Percentiles rank a stretch among this genome's conserved stretches.
Conservation (phyloP, 1,140 invertebrate genomes). For the Episyrphus balteatus region DNA sequence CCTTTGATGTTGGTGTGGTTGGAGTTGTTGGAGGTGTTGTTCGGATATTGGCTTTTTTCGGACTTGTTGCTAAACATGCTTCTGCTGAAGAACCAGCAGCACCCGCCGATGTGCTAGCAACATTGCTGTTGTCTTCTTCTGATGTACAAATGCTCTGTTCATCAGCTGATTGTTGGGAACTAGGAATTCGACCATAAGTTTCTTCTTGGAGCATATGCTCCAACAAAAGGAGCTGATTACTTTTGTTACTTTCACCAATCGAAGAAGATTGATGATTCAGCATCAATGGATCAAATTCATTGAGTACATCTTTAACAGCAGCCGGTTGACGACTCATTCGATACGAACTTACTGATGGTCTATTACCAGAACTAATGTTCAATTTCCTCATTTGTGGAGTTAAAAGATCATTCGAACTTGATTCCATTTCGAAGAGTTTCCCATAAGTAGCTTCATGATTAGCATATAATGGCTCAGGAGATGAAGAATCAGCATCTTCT, state of each 20-base stretch:
- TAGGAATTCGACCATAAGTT: constrained; percentile 25
- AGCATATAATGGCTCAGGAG: constrained; percentile 28
- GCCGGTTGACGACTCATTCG: constrained; percentile 1
- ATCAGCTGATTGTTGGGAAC: constrained; percentile 14
- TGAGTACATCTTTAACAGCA: constrained; percentile 18
- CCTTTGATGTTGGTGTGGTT: constrained; percentile 1
- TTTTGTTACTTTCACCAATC: constrained; percentile 19
- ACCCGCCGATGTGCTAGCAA: not conserved
- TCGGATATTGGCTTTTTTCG: no score
- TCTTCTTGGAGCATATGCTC: constrained; percentile 33
- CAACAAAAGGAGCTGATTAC: constrained; percentile 30
- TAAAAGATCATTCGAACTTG: constrained; percentile 15
- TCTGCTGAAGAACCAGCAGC: not conserved
- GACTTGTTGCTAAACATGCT: no score
- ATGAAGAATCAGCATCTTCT: constrained; percentile 8
- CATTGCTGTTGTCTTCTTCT: constrained; percentile 18
- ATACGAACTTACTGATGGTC: constrained; percentile 15
- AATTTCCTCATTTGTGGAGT: constrained; percentile 14
- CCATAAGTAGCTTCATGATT: constrained; percentile 33
- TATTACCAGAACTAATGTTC: not conserved
- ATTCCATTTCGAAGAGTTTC: constrained; percentile 30
- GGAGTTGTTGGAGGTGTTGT: not conserved
- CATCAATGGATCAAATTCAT: constrained; percentile 34
- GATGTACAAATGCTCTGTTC: constrained; percentile 31
- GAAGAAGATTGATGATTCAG: constrained; percentile 16